phyloP scores from a whole-genome alignment of 1,140 invertebrate genomes.

The Diploscapter pachys region DNA sequence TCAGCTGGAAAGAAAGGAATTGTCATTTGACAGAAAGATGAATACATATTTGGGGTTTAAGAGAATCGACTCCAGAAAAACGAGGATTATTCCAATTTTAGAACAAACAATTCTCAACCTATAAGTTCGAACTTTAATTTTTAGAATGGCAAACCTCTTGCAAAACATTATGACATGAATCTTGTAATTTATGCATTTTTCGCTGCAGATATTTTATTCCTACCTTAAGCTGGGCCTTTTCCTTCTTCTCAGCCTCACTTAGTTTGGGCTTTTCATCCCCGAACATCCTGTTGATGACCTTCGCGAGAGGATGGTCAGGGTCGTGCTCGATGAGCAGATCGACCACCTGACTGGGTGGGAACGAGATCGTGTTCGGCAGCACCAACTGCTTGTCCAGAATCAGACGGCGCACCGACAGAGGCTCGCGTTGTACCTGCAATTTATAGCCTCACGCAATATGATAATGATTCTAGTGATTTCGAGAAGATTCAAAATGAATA shows the following conservation, averaged over 20 bases:
- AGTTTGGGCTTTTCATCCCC: constrained; percentile 51
- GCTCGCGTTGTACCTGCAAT: constrained; percentile 50
- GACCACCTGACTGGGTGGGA: constrained; percentile 56
- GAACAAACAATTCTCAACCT: no score
- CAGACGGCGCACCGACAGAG: constrained; percentile 49
- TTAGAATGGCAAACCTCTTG: no score
- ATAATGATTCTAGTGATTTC: neutral
- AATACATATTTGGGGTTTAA: no score
- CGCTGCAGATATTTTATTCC: neutral
- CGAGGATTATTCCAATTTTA: no score
- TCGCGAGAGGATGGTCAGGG: constrained; percentile 24
- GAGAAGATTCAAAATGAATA: no score
- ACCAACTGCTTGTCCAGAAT: constrained; percentile 58
- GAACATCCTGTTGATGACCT: constrained; percentile 49
- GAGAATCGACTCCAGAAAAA: no score
- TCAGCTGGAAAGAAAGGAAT: constrained; percentile 26
- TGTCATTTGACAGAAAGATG: neutral
- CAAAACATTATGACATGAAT: no score
- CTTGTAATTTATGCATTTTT: no score
- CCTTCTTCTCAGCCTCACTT: constrained; percentile 46
- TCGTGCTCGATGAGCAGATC: constrained; percentile 58
- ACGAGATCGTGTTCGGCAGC: constrained; percentile 57
- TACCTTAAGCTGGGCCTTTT: constrained; percentile 41
- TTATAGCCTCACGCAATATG: neutral
- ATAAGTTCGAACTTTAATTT: no score